Evolutionary conservation across 2,113 vertebrate genomes (phyloP).

Genomic region (Caloenas nicobarica): DNA sequence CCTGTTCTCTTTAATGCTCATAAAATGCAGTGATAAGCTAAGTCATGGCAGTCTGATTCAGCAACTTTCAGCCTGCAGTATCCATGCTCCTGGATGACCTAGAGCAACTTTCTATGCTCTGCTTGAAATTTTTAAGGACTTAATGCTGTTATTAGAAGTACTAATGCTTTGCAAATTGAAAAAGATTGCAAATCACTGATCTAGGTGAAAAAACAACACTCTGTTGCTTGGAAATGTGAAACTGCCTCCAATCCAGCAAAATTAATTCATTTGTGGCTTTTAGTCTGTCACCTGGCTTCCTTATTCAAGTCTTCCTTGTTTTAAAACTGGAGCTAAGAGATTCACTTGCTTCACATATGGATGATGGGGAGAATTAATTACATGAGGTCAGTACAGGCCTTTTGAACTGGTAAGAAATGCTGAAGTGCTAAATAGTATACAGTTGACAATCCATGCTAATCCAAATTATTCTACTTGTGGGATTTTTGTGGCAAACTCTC

Average conservation of each 20-base stretch:
- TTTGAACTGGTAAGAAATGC: neutral
- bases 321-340: neutral
- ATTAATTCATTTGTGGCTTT: neutral
- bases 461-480: neutral
- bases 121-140: neutral
- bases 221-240: neutral
- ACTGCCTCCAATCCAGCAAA: neutral
- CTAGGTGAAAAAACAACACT: neutral
- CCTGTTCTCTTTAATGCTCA: neutral
- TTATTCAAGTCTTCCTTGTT: neutral
- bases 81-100: neutral
- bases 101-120: neutral
- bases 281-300: neutral
- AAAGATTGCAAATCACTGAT: neutral
- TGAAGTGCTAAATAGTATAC: neutral
- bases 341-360: neutral
- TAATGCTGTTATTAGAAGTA: neutral
- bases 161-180: neutral
- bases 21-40: neutral
- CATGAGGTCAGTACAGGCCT: neutral
- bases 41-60: slow-evolving; percentile 1
- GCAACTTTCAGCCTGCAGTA: neutral
- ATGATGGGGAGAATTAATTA: neutral
- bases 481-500: neutral
- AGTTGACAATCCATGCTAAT: neutral